Evolutionary conservation across 1,140 invertebrate species (phyloP).

Genomic region (Grapholita molesta): DNA sequence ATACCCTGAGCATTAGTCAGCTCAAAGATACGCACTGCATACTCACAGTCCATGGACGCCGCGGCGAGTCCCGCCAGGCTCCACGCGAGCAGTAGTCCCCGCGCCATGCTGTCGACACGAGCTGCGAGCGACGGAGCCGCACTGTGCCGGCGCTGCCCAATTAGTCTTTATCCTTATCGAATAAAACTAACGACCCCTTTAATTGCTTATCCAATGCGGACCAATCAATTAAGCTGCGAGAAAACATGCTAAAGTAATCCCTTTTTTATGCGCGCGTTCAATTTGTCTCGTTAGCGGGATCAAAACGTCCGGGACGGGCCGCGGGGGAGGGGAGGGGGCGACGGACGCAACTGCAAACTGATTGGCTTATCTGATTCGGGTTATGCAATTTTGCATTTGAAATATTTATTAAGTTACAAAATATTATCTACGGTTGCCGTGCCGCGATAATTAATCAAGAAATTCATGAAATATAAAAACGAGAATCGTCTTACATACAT

Average conservation of each 20-base stretch:
- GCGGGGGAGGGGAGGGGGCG: not conserved
- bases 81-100: not conserved
- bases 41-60: not conserved
- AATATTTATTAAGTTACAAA: too few relatives aligned
- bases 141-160: not conserved
- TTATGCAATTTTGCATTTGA: not conserved
- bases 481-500: too few relatives aligned
- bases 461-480: too few relatives aligned
- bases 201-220: not conserved
- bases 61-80: not conserved
- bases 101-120: not conserved
- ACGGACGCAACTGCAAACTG: not conserved
- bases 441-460: too few relatives aligned
- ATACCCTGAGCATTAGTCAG: not conserved
- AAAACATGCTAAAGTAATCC: not conserved
- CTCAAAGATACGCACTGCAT: not conserved
- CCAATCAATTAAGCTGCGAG: not conserved
- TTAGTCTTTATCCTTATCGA: not conserved
- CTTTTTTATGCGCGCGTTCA: not conserved
- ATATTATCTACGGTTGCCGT: too few relatives aligned
- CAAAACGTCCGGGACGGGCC: not conserved
- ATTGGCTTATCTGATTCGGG: not conserved
- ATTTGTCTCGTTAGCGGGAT: conserved; percentile 9
- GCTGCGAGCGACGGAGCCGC: too few relatives aligned
- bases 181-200: not conserved